phyloP scores from a whole-genome alignment of 2,113 vertebrate genomes.

The Notarius quadriscutis region DNA sequence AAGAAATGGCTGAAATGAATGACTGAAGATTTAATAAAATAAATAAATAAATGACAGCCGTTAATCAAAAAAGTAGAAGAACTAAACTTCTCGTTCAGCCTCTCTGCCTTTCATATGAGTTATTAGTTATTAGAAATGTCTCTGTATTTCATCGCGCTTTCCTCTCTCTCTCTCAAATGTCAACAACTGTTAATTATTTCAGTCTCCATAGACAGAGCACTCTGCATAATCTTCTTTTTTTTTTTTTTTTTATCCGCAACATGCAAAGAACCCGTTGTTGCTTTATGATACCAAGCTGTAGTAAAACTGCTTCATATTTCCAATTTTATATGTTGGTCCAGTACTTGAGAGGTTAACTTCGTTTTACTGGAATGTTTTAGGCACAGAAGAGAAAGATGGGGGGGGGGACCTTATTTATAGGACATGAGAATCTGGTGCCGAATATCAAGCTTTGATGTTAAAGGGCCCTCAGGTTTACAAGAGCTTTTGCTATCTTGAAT shows the following conservation, averaged over 20 bases:
- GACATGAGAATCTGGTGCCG: not conserved
- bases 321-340: not conserved
- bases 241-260: not conserved
- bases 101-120: constrained; percentile 61
- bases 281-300: constrained; percentile 3
- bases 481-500: not conserved
- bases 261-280: not conserved
- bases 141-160: constrained; percentile 61
- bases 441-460: not conserved
- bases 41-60: not conserved
- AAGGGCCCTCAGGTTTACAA: not conserved
- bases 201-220: not conserved
- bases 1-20: not conserved
- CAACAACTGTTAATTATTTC: constrained; percentile 2
- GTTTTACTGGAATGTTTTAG: constrained; percentile 3
- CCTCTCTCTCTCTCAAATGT: constrained; percentile 31
- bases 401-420: too few species aligned
- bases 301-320: not conserved
- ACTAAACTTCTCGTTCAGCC: constrained; percentile 58
- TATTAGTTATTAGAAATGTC: constrained; percentile 20
- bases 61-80: constrained; percentile 24
- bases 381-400: not conserved
- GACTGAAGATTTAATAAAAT: not conserved
- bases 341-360: not conserved
- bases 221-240: not conserved